Evolutionary conservation across 2,797 vertebrate genomes (phyloP).

Genomic region (Sarcoramphus papa): DNA sequence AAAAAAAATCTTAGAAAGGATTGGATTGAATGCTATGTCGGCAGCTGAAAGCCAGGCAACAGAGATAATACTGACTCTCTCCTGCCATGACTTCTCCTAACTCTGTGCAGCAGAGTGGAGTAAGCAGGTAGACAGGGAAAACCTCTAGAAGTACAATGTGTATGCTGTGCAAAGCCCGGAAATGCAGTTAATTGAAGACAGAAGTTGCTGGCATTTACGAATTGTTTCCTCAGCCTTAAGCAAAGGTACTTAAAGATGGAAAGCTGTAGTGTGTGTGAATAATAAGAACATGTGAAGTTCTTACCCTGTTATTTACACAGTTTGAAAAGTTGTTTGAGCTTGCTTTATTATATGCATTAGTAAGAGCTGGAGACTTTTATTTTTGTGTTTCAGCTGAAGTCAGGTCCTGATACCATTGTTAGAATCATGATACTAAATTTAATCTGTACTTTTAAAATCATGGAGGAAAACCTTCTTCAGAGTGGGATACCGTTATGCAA

Average conservation of each 20-base stretch:
- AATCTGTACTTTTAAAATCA: not conserved
- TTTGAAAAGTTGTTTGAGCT: not conserved
- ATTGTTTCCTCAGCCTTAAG: not conserved
- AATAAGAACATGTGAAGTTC: not conserved
- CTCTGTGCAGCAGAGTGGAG: not conserved
- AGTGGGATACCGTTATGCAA: not conserved
- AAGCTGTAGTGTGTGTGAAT: not conserved
- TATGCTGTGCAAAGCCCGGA: not conserved
- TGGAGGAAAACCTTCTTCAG: not conserved
- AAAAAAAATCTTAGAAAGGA: not conserved
- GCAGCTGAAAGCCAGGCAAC: not conserved
- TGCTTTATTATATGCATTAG: not conserved
- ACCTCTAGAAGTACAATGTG: not conserved
- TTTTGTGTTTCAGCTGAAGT: not conserved
- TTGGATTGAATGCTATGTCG: not conserved
- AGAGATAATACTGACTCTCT: not conserved
- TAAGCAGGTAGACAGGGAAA: not conserved
- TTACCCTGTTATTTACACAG: not conserved
- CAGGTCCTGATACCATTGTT: not conserved
- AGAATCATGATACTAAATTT: not conserved
- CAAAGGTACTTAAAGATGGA: not conserved
- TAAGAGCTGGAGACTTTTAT: not conserved
- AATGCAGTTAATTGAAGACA: not conserved
- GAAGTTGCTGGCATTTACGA: not conserved
- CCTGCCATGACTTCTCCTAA: not conserved